Percentiles rank a stretch among this genome's conserved stretches.
Evolutionary conservation across 2,888 invertebrate genomes (phyloP).

Genomic region (Neuroscelio doddi): DNA sequence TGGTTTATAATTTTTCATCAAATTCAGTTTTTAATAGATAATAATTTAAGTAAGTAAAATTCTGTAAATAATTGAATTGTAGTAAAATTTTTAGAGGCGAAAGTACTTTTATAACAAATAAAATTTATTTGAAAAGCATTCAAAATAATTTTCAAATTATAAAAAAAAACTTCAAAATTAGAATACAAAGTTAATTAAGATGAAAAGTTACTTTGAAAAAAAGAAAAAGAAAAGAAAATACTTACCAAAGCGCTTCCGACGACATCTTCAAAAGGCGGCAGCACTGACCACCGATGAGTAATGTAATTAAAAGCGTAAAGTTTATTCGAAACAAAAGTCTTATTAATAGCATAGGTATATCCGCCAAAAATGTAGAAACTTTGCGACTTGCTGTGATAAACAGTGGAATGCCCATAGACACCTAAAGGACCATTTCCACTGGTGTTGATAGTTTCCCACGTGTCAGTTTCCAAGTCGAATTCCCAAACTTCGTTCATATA

Average conservation of each 20-base stretch:
- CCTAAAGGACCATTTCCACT: slow-evolving; percentile 85
- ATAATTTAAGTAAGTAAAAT: too few relatives aligned
- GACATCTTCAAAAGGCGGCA: slow-evolving; percentile 80
- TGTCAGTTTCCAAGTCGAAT: slow-evolving; percentile 82
- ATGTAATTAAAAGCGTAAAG: slow-evolving; percentile 85
- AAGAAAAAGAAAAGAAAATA: too few relatives aligned
- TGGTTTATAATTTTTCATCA: too few relatives aligned
- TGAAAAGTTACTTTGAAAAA: too few relatives aligned
- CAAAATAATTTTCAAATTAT: too few relatives aligned
- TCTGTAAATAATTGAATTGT: too few relatives aligned
- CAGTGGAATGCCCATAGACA: slow-evolving; percentile 91
- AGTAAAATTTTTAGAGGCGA: too few relatives aligned
- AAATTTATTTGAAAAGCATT: too few relatives aligned
- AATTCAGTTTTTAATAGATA: too few relatives aligned
- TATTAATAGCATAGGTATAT: slow-evolving; percentile 81
- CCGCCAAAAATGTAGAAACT: slow-evolving; percentile 94
- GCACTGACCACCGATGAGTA: slow-evolving; percentile 85
- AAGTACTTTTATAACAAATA: too few relatives aligned
- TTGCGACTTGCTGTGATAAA: slow-evolving; percentile 86
- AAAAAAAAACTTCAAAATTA: too few relatives aligned
- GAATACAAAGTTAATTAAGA: too few relatives aligned
- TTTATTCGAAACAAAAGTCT: slow-evolving; percentile 82
- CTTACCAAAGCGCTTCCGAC: slow-evolving; percentile 71
- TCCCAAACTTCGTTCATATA: slow-evolving; percentile 86
- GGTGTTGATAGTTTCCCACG: slow-evolving; percentile 81